Evolutionary conservation across 2,888 invertebrate genomes (phyloP).

Genomic region (Dorcus parallelipipedus): DNA sequence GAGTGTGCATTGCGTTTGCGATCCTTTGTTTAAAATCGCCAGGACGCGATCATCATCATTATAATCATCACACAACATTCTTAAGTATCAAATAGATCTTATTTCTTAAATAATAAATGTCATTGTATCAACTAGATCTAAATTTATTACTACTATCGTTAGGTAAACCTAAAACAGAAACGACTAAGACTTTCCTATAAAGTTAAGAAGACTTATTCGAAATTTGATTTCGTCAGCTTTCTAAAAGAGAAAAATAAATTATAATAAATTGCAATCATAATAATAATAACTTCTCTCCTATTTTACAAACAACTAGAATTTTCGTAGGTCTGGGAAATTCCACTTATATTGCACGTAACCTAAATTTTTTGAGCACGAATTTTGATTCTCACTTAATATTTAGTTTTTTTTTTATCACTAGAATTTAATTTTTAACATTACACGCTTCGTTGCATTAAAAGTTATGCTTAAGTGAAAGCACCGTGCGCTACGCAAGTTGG

Average conservation of each 20-base stretch:
- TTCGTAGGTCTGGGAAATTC: not conserved
- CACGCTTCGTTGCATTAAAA: too few species aligned
- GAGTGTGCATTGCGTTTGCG: not conserved
- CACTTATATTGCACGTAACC: not conserved
- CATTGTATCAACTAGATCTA: constrained; percentile 10
- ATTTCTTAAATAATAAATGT: constrained; percentile 12
- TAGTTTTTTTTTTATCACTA: too few species aligned
- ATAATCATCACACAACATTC: not conserved
- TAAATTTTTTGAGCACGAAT: not conserved
- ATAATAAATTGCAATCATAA: not conserved
- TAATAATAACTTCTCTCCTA: not conserved
- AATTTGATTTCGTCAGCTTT: not conserved
- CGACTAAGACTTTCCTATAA: constrained; percentile 6
- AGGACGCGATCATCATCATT: constrained; percentile 9
- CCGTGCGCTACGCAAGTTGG: too few species aligned
- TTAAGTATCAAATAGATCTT: constrained; percentile 11
- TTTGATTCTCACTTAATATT: too few species aligned
- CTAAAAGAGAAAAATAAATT: not conserved
- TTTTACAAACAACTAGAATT: not conserved
- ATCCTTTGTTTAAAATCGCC: constrained; percentile 13
- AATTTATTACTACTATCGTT: constrained; percentile 5
- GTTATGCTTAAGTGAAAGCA: too few species aligned
- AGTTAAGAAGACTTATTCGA: constrained; percentile 11
- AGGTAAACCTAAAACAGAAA: constrained; percentile 1
- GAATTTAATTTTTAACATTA: too few species aligned